Evolutionary conservation across 2,888 invertebrate genomes (phyloP), one percentile per base, ranked within the genome.

Genomic region (Antheraea yamamai): DNA sequence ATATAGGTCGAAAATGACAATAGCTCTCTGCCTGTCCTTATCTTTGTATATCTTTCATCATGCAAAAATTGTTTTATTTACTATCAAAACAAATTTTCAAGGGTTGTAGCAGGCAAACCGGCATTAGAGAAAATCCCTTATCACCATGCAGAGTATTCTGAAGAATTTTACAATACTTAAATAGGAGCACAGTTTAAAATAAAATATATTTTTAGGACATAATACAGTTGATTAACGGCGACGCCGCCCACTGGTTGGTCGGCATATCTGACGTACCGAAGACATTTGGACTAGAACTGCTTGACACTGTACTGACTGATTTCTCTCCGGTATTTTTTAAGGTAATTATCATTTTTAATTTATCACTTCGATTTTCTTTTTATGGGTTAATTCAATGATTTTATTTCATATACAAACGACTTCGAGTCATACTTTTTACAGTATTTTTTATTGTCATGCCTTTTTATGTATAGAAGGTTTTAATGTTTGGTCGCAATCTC

Each of bases 231-330:
- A 98, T 99, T 12, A 99, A 99, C 92, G 99, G 98, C 0, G 99
- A 99, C 90, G 97, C 98, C 84, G 98, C 99, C 0, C 97, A 97
- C 83, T 99, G 99, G 99, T 95, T 99, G 76, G 96, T 97, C 71
- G 99, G 99, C 10, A 98, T 99, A 95, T 98, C 98, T 4, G 99
- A 99, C 92, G 99, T 99, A 97, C 99, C 99, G 4, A 96, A 99
- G 83, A 99, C 99, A 0, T 99, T 99, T 92, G 99, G 99, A 0
- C 92, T 99, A 81, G 99, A 99, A 89, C 95, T 99, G 35, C 92
- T 99, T 72, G 99, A 99, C 89, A 98, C 98, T 0, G 97, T 99
- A 74, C 95, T 99, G 72, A 97, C 97, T 68, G 97, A 97, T 84
- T 98, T 98, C 91, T 97, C 97, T 58, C 96, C 96, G 73, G 97